Conservation (phyloP, 2,797 vertebrate species). For the Schizothorax lantsangensis region DNA sequence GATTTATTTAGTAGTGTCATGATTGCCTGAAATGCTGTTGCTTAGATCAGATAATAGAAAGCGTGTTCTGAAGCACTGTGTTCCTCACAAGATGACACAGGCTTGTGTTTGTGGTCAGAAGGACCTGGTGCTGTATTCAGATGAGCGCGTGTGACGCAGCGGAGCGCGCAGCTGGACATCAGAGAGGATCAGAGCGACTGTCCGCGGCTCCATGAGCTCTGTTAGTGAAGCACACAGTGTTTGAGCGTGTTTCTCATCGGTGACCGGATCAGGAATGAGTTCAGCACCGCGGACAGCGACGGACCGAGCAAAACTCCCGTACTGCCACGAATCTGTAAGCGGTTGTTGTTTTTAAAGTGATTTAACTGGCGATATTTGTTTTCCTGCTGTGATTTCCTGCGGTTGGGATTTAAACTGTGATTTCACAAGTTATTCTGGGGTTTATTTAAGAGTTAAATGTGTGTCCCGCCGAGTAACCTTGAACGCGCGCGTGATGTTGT, state of each 20-base stretch:
- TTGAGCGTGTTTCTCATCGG: not conserved
- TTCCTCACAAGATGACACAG: not conserved
- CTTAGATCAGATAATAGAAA: not conserved
- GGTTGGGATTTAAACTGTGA: not conserved
- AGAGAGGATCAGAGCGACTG: constrained; percentile 47
- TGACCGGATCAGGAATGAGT: constrained; percentile 52
- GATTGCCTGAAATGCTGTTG: not conserved
- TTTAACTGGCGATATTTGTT: not conserved
- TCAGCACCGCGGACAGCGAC: constrained; percentile 83
- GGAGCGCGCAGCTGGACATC: constrained; percentile 50
- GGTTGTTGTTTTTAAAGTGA: not conserved
- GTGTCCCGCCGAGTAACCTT: constrained; percentile 54
- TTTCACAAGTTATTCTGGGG: not conserved
- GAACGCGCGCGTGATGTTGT: constrained; percentile 25
- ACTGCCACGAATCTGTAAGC: constrained; percentile 63
- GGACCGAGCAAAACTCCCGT: constrained; percentile 53
- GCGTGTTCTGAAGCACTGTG: not conserved
- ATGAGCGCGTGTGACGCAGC: constrained; percentile 47
- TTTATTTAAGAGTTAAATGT: not conserved
- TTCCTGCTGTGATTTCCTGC: not conserved
- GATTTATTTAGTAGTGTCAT: not conserved
- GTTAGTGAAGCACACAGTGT: constrained; percentile 52
- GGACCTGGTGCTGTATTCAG: constrained; percentile 14
- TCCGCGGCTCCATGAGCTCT: constrained; percentile 56
- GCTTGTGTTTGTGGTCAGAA: not conserved